Conservation (phyloP, 2,113 vertebrate species). For the Pterocles gutturalis region DNA sequence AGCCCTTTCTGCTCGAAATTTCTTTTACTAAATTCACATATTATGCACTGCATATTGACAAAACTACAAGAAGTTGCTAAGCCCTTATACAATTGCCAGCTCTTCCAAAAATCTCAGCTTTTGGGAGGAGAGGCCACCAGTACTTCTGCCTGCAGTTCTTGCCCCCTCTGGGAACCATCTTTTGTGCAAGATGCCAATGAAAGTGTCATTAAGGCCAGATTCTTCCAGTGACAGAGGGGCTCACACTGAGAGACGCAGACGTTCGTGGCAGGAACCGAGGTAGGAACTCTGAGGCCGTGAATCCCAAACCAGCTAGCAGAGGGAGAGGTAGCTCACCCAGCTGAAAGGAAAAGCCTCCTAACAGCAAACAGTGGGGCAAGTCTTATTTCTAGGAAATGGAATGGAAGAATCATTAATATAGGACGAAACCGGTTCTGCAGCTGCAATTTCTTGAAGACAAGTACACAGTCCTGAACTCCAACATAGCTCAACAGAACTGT, state of each 20-base stretch:
- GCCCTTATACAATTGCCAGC: not conserved
- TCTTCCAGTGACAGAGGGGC: not conserved
- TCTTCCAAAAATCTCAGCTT: not conserved
- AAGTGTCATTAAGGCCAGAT: not conserved
- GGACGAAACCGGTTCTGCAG: not conserved
- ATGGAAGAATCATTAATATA: not conserved
- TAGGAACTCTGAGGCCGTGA: not conserved
- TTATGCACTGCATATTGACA: rapidly evolving
- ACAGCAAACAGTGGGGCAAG: not conserved
- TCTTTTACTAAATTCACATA: not conserved
- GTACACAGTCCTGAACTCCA: not conserved
- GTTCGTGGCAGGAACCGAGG: not conserved
- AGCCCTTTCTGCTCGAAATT: not conserved
- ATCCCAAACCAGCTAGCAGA: not conserved
- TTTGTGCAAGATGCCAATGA: not conserved
- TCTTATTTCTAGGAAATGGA: not conserved
- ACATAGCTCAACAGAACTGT: not conserved
- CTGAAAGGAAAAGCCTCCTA: not conserved
- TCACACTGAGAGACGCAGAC: not conserved
- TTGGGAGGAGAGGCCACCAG: not conserved
- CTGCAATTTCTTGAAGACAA: not conserved
- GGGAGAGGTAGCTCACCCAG: not conserved
- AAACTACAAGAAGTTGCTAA: not conserved
- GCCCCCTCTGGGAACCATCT: not conserved
- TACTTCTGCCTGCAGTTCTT: not conserved